Conservation (phyloP, 2,888 invertebrate genomes). For the Aproaerema taeniolella region DNA sequence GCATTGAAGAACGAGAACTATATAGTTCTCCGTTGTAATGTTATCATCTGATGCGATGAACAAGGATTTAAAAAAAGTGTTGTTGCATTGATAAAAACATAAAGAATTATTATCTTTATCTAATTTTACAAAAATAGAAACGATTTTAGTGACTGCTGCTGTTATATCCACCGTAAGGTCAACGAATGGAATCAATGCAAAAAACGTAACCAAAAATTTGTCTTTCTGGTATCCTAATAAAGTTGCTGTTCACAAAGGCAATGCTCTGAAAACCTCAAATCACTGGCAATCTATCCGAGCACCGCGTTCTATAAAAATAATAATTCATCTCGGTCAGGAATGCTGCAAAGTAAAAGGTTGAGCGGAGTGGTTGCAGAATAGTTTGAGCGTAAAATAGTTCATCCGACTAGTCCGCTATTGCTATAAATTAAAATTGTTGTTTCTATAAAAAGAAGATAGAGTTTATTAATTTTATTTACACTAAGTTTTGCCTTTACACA, state of each 20-base stretch:
- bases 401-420: too few relatives aligned
- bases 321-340: constrained; percentile 54
- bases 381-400: background rate
- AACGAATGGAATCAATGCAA: constrained; percentile 4
- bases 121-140: too few relatives aligned
- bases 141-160: too few relatives aligned
- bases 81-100: too few relatives aligned
- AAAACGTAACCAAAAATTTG: constrained; percentile 19
- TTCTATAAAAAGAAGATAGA: too few relatives aligned
- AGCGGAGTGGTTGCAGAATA: too few relatives aligned
- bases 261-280: constrained; percentile 61
- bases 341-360: constrained; percentile 19
- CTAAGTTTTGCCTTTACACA: too few relatives aligned
- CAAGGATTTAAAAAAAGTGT: too few relatives aligned
- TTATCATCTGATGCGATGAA: background rate
- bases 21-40: background rate
- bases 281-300: constrained; percentile 63
- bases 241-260: constrained; percentile 36
- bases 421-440: too few relatives aligned
- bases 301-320: constrained; percentile 68
- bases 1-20: background rate
- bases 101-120: too few relatives aligned
- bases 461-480: too few relatives aligned
- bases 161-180: too few relatives aligned
- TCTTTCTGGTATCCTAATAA: constrained; percentile 36